Base-by-base conservation (phyloP, 1,140 invertebrate species). In the Heliconius eleuchia region DNA sequence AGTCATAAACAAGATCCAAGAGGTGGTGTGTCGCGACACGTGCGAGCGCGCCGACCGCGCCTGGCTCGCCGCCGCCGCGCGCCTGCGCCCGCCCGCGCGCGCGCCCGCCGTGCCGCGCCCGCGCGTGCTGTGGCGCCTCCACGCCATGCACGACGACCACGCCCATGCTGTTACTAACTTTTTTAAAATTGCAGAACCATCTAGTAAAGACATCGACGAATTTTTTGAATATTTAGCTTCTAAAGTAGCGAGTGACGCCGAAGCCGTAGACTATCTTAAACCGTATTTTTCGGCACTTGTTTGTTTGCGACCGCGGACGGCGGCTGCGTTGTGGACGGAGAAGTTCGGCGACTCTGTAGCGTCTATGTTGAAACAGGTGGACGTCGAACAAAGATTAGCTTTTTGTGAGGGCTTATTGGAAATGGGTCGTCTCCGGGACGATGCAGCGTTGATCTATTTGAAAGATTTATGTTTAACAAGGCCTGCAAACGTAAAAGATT, bases 151-250 rank as follows among this genome's bases (percentile, higher is more conserved):
- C 7, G 85, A 86, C 27, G 79, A 77, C 27, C 87, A 91, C 71
- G 83, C 88, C 13, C 81, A 87, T 6, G 90, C 88, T 30, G 46
- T 95, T 18, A 79, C 85, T 60, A 77, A 94, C 8, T 94, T 94
- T 77, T 92, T 94, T 72, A 74, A 89, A 73, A 92, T 94, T 57
- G 84, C 86, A 27, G 30, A 82, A 1, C 91, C 88, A 0, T 90
- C 93, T 16, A 78, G 84, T 37, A 74, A 74, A 39, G 92, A 94
- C 52, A 57, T 92, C 8, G 89, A 94, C 73, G 94, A 95, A 83
- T 83, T 95, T 34, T 93, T 95, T 60, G 89, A 92, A 34, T 94
- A 95, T 77, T 83, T 95, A 19, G 84, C 87, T 77, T 83, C 87
- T 16, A 85, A 84, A n/a, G 84, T 91, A 42, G 86, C 83, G 5